Conservation (phyloP, 2,113 vertebrate species). For the Haemorhous mexicanus region DNA sequence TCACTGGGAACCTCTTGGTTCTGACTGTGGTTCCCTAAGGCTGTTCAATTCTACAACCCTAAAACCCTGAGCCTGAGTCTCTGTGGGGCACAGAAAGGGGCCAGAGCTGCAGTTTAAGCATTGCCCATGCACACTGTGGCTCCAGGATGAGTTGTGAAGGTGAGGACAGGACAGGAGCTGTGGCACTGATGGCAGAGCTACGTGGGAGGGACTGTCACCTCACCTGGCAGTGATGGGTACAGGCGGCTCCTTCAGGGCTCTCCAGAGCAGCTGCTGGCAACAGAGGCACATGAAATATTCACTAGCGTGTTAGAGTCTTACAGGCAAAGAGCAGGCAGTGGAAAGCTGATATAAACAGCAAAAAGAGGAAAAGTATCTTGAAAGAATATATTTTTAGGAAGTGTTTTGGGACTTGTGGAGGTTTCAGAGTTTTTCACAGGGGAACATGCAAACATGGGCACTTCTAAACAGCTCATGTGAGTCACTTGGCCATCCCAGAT, state of each 20-base stretch:
- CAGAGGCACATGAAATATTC: neutral
- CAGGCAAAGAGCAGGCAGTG: neutral
- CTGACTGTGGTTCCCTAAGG: neutral
- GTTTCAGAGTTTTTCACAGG: neutral
- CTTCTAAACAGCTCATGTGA: fast-evolving
- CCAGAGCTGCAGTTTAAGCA: neutral
- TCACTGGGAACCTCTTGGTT: neutral
- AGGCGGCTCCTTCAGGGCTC: neutral
- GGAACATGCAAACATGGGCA: fast-evolving
- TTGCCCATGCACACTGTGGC: fast-evolving
- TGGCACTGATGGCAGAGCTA: neutral
- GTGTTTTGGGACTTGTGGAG: neutral
- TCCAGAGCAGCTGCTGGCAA: neutral
- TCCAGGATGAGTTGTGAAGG: neutral
- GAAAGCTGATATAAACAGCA: neutral
- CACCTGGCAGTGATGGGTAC: neutral
- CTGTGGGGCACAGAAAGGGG: neutral
- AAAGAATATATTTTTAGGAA: neutral
- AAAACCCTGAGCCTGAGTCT: neutral
- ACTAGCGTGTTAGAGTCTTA: neutral
- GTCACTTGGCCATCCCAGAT: neutral
- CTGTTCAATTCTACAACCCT: neutral
- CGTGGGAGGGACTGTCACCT: neutral
- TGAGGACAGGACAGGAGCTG: neutral
- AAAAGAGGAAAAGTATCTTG: neutral